Percentiles rank a stretch among this genome's conserved stretches.
These are phyloP conservation scores for Microctenopoma steveboyesi DNA, from an alignment of 2,797 vertebrate genomes.

Conservation along the genomic window DNA sequence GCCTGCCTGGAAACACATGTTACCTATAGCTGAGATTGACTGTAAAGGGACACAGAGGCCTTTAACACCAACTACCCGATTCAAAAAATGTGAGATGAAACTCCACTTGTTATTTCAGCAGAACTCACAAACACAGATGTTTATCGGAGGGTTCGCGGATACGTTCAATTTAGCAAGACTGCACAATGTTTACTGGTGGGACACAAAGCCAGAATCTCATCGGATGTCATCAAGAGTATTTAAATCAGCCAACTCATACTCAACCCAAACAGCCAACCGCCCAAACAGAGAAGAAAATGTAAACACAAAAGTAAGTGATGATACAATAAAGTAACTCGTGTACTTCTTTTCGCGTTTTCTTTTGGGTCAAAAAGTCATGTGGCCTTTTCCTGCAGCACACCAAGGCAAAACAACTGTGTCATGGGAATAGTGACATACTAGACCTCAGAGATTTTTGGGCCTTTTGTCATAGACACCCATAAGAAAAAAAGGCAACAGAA, in stretches of 20 bases:
- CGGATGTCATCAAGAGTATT: slow-evolving; percentile 52
- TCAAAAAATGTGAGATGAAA: neutral
- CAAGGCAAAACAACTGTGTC: slow-evolving; percentile 24
- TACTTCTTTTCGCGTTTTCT: slow-evolving; percentile 2
- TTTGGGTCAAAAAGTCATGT: neutral
- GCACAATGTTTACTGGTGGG: slow-evolving; percentile 56
- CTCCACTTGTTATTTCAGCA: slow-evolving; percentile 30
- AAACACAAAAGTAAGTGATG: slow-evolving; percentile 35
- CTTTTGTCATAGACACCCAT: neutral
- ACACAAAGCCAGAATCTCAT: slow-evolving; percentile 35
- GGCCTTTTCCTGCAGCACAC: neutral
- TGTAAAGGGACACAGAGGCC: slow-evolving; percentile 28
- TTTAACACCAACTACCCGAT: neutral
- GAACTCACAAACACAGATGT: slow-evolving; percentile 43
- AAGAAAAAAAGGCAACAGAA: neutral
- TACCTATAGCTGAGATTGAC: slow-evolving; percentile 5
- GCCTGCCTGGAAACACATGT: slow-evolving; percentile 18
- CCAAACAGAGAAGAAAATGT: slow-evolving; percentile 38
- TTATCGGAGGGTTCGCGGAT: slow-evolving; percentile 42
- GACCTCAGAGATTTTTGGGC: neutral
- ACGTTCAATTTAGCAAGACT: slow-evolving; percentile 38
- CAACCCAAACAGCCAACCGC: slow-evolving; percentile 31
- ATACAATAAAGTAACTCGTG: slow-evolving; percentile 29
- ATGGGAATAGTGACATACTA: neutral
- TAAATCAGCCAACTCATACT: slow-evolving; percentile 40